These are phyloP conservation scores for Spongilla lacustris DNA, from an alignment of 37 sponge, comb jelly and placozoan species.

Conservation along the genomic window DNA sequence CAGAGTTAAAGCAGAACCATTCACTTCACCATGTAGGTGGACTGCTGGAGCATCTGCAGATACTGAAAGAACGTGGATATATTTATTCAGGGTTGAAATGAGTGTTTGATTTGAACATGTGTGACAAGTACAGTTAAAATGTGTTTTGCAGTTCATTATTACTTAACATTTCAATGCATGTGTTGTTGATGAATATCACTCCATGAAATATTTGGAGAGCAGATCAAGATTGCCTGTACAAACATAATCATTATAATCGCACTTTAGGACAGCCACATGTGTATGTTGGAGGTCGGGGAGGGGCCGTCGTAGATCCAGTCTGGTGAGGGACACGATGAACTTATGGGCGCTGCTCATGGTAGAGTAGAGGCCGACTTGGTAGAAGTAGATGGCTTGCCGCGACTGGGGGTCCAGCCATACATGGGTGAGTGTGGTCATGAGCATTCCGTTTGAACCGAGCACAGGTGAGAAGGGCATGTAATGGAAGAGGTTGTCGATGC, in stretches of 20 bases:
- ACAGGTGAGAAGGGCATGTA: slow-evolving; percentile 26
- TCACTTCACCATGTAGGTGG: background rate
- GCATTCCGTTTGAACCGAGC: background rate
- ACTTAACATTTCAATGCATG: too few species aligned
- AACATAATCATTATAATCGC: too few species aligned
- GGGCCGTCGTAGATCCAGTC: slow-evolving; percentile 70
- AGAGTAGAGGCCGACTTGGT: slow-evolving; percentile 12
- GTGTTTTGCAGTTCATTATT: too few species aligned
- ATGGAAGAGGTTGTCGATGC: slow-evolving; percentile 36
- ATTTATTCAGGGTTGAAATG: background rate
- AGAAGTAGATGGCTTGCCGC: slow-evolving; percentile 43
- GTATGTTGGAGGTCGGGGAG: slow-evolving; percentile 16
- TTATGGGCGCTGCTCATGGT: slow-evolving; percentile 25
- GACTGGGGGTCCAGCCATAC: slow-evolving; percentile 6
- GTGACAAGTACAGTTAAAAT: too few species aligned
- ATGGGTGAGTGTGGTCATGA: background rate
- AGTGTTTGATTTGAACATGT: background rate
- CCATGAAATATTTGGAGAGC: too few species aligned
- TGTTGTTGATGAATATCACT: too few species aligned
- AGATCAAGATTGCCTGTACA: too few species aligned
- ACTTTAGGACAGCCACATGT: too few species aligned
- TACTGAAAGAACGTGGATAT: background rate
- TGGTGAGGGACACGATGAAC: slow-evolving; percentile 30
- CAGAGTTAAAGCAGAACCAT: background rate
- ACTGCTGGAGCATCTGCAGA: background rate